Percentiles rank a stretch among this genome's conserved stretches.
Conservation (phyloP, 2,113 vertebrate species). For the Myotis davidii region DNA sequence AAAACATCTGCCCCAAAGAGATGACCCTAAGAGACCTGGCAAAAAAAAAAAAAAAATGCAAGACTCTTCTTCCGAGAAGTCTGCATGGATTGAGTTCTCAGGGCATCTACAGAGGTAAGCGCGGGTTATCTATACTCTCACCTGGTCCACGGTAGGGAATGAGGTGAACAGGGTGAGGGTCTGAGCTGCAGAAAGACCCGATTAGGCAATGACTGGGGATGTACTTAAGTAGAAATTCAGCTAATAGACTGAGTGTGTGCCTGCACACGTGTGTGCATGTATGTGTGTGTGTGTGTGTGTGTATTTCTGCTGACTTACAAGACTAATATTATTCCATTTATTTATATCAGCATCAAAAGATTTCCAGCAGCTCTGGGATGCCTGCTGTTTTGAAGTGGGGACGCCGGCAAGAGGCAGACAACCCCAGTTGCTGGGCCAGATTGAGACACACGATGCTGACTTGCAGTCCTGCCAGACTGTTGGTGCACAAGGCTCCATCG, state of each 20-base stretch:
- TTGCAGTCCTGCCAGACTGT: conserved; percentile 62
- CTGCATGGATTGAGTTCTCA: background rate
- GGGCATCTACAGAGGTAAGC: background rate
- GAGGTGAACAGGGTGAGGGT: no score
- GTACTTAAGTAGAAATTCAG: background rate
- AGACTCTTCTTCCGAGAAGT: background rate
- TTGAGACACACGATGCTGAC: conserved; percentile 43
- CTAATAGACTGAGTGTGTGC: background rate
- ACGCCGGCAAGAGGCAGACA: background rate
- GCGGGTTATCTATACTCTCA: background rate
- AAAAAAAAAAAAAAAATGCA: background rate
- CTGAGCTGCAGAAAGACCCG: background rate
- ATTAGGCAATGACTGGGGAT: background rate
- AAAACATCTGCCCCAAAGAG: background rate
- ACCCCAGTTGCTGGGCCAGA: background rate
- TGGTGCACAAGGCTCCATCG: conserved; percentile 42
- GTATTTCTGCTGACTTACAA: background rate
- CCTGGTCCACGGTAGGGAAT: background rate
- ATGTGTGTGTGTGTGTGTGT: accelerated
- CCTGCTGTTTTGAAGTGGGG: background rate
- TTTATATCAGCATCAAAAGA: background rate
- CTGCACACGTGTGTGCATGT: accelerated
- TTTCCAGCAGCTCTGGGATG: background rate
- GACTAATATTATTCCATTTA: background rate
- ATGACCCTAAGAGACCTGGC: background rate